Base-by-base conservation (phyloP, 2,888 invertebrate genomes). In the Asteroscopus sphinx region DNA sequence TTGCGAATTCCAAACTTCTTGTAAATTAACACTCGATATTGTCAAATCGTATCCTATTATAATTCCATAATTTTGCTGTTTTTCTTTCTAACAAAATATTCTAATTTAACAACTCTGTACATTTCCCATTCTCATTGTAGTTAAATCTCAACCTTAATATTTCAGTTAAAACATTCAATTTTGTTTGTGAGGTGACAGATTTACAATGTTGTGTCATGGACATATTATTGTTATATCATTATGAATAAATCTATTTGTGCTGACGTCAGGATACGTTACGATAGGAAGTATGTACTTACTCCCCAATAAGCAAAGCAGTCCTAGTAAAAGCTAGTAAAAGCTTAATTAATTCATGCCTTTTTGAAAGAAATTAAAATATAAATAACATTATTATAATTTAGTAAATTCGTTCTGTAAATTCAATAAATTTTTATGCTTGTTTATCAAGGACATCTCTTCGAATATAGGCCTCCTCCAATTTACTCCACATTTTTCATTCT, bases 31-130 rank as follows among this genome's bases (percentile, higher is more conserved):
- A 61, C 55, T 55, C 7, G 11, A 33, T 64, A 46, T 67, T 65
- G 65, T 68, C 37, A 35, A 56, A 60, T 54, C 49, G 32, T 63
- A 64, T 81, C 76, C 45, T 68, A 71, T 82, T 81, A 76, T 79
- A 76, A 82, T 79, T 77, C 76, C 75, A 57, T 76, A 62, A 73
- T 78, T 70, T 53, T 77, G 64, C 42, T 62, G 28, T 76, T 79
- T 70, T 71, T 47, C 33, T 48, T 49, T 36, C 26, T 41, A 53
- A 55, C 47, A 49, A 48, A 51, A 21, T 37, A 28, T 21, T 13
- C 21, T 8, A 1, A 16, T 12, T n/a, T 13, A 26, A 44, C 39
- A 12, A 26, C 32, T 37, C 28, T 8, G 48, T 16, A 9, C 42
- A 42, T 8, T n/a, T 47, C 3, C 2, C 1, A 9, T 15, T 21